Evolutionary conservation across 2,888 invertebrate genomes (phyloP), one percentile per base, ranked within the genome.

Genomic region (Lasioglossum oenotherae): DNA sequence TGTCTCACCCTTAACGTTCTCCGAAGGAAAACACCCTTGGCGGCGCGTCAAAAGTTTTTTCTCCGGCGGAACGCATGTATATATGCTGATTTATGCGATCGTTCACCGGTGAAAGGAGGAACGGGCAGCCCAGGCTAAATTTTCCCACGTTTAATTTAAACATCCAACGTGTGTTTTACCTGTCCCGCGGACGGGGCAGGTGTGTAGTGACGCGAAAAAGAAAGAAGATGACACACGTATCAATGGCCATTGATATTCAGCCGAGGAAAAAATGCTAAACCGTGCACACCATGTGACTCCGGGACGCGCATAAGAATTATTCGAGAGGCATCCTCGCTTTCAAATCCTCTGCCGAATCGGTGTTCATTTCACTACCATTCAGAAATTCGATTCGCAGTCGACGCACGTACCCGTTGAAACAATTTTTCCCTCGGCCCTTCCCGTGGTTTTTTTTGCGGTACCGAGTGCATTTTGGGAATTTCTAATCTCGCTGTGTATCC

Each of bases 71-170:
- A 93, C 92, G 93, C 93, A 94, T 93, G 90, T 93, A 94, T 93
- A 93, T 94, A 94, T 93, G 94, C 92, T 94, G 93, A 94, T 94
- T 94, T 94, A 94, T 94, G 93, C 93, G 92, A 89, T 91, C 91
- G 31, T 31, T 92, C 92, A 84, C 90, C 90, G 89, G 84, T 84
- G 90, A 91, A 89, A 85, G 88, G 89, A 79, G 84, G 74, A 81
- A 83, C 87, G 87, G 83, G 78, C 85, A 82, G 86, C 82, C 83
- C 83, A 74, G 80, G 84, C 78, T 82, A 86, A 87, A 84, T 80
- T 90, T 91, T 90, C 89, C 89, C 89, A 87, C 90, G 91, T 90
- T 87, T 88, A 80, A 88, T 81, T 78, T 80, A 88, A 83, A 80
- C 88, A 74, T 82, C 69, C 38, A 79, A 80, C 81, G 84, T 86